phyloP scores from a whole-genome alignment of 2,888 invertebrate genomes.

The Oligia strigilis region DNA sequence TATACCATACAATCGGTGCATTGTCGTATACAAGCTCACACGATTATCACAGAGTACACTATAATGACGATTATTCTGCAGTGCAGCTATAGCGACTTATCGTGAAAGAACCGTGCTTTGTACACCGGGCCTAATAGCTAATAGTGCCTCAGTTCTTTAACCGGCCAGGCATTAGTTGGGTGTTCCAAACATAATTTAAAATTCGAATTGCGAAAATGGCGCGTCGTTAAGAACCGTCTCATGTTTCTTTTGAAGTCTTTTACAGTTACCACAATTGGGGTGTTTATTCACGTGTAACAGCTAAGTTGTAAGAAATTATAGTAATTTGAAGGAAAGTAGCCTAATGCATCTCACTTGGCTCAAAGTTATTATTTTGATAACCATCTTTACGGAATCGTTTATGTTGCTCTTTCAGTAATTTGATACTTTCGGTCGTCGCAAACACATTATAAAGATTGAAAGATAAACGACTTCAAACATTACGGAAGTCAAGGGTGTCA shows the following conservation, averaged over 20 bases:
- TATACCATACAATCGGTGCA: background rate
- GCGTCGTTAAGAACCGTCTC: background rate
- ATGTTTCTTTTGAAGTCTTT: slow-evolving; percentile 6
- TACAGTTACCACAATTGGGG: slow-evolving; percentile 39
- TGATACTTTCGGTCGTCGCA: slow-evolving; percentile 72
- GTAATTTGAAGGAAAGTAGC: slow-evolving; percentile 56
- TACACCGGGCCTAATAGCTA: background rate
- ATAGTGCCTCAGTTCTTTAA: background rate
- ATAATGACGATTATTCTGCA: no score
- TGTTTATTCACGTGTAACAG: slow-evolving; percentile 31
- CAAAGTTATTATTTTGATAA: slow-evolving; percentile 58
- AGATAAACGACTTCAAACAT: slow-evolving; percentile 76
- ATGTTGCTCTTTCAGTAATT: slow-evolving; percentile 66
- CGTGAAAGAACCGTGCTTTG: background rate
- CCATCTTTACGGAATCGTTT: slow-evolving; percentile 61
- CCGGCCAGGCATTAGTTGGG: background rate
- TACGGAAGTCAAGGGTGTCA: slow-evolving; percentile 68
- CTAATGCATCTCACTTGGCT: slow-evolving; percentile 35
- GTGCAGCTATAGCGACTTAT: background rate
- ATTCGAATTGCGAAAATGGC: slow-evolving; percentile 43
- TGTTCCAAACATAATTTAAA: slow-evolving; percentile 9
- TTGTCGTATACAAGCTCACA: background rate
- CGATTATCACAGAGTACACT: background rate
- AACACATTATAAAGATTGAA: slow-evolving; percentile 67
- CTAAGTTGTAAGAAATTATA: slow-evolving; percentile 40